phyloP scores from a whole-genome alignment of 1,140 invertebrate species.

The Papilio dardanus region DNA sequence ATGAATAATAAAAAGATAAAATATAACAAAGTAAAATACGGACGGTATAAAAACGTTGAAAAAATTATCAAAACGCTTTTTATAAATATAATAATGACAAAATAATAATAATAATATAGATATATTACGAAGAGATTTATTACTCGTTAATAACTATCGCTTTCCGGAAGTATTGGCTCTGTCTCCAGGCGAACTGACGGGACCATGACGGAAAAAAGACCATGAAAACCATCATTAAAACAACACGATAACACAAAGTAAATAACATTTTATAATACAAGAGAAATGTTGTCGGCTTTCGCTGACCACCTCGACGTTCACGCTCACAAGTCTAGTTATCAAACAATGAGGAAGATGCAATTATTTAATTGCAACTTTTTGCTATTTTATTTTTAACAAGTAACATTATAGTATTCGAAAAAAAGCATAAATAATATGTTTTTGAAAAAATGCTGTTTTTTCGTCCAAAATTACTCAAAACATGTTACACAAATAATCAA shows the following conservation, averaged over 20 bases:
- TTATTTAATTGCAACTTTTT: neutral
- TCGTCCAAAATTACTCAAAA: neutral
- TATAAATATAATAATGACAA: slow-evolving; percentile 69
- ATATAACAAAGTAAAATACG: slow-evolving; percentile 74
- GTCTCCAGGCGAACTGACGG: slow-evolving; percentile 94
- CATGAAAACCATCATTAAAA: slow-evolving; percentile 75
- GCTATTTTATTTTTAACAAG: neutral
- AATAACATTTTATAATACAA: slow-evolving; percentile 43
- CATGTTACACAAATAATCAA: neutral
- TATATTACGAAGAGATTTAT: slow-evolving; percentile 81
- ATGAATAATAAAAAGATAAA: slow-evolving; percentile 65
- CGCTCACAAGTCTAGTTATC: slow-evolving; percentile 40
- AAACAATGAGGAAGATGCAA: neutral
- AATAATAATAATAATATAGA: slow-evolving; percentile 57
- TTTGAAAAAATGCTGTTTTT: neutral
- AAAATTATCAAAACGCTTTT: slow-evolving; percentile 69
- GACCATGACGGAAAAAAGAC: slow-evolving; percentile 82
- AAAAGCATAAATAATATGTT: neutral
- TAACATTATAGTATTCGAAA: neutral
- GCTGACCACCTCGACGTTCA: slow-evolving; percentile 39
- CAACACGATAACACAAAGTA: slow-evolving; percentile 54
- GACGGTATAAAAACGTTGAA: slow-evolving; percentile 77
- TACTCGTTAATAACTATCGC: slow-evolving; percentile 89
- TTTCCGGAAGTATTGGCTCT: slow-evolving; percentile 97
- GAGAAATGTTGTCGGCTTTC: slow-evolving; percentile 27